Evolutionary conservation across 1,140 invertebrate genomes (phyloP), one percentile per base, ranked within the genome.

Genomic region (Neodiprion pinetum): DNA sequence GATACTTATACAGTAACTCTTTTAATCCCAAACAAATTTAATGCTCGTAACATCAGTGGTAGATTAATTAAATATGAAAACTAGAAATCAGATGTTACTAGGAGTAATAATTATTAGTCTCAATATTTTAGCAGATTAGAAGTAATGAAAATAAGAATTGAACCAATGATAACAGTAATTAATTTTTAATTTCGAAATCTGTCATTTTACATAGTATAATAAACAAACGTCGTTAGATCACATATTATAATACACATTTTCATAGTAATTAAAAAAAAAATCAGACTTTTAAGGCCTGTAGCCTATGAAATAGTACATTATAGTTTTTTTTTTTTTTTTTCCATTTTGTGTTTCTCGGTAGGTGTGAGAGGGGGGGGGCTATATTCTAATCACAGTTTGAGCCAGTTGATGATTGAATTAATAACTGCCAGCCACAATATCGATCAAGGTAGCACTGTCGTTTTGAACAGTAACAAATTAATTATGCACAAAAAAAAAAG

Each of bases 141-240:
- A 74, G 71, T 73, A 70, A 48, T 72, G 50, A 75, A 74, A 80
- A 73, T 73, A 53, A 77, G 72, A 68, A 12, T 75, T 40, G n/a
- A 61, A 50, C 65, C 53, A 76, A 72, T 70, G 72, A 79, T 87
- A 87, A 88, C 85, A 87, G 85, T 87, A 86, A 87, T 88, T 87
- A 87, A 86, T 85, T 80, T 88, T 88, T 87, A 87, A 87, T 87
- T 87, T 86, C 83, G 84, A 88, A 86, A 85, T 84, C 80, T 86
- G 84, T 86, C 81, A 83, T 80, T 86, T 86, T 86, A 88, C 84
- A 87, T 84, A 85, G 81, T 61, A 17, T 86, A 85, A 85, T 87
- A 86, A 87, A 86, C 82, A 85, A 87, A 87, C 77, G 80, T 86
- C 81, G 81, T 88, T 86, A 40, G 84, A 87, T 82, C 82, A 40